A percentile compares a stretch with the other conserved stretches of the same genome.
phyloP scores from a whole-genome alignment of 2,113 vertebrate genomes.

The Trochalopteron elliotii region DNA sequence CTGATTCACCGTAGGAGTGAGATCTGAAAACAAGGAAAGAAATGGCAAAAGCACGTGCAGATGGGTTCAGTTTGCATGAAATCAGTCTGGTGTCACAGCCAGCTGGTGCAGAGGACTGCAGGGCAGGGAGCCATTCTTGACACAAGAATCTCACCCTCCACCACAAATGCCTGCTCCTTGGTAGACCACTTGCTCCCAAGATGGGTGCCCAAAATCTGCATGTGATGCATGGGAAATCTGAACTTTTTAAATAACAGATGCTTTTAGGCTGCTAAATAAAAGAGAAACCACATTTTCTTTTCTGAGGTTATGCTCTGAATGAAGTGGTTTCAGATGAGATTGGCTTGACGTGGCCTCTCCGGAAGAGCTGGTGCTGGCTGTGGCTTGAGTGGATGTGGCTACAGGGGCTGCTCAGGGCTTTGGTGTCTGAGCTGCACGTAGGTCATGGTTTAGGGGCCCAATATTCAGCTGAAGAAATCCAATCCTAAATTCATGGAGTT shows the following conservation, averaged over 20 bases:
- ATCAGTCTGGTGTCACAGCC: background rate
- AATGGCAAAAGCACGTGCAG: background rate
- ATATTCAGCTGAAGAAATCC: background rate
- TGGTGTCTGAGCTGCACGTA: background rate
- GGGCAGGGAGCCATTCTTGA: background rate
- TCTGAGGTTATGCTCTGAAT: background rate
- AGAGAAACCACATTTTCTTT: background rate
- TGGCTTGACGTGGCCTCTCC: background rate
- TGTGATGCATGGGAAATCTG: background rate
- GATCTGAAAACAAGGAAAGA: background rate
- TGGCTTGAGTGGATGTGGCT: background rate
- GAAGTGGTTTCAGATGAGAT: background rate
- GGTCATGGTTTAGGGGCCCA: background rate
- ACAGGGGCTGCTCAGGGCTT: fast-evolving
- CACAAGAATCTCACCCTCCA: background rate
- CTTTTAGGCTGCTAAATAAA: background rate
- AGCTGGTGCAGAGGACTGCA: background rate
- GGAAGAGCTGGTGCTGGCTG: background rate
- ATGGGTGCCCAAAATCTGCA: background rate
- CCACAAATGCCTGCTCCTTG: fast-evolving
- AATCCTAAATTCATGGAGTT: background rate
- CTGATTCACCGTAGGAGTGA: background rate
- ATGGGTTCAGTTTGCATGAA: background rate
- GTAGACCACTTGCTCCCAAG: background rate
- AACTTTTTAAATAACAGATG: background rate